These are phyloP conservation scores for Gulo gulo DNA, from an alignment of 2,113 vertebrate species.

Conservation along the genomic window DNA sequence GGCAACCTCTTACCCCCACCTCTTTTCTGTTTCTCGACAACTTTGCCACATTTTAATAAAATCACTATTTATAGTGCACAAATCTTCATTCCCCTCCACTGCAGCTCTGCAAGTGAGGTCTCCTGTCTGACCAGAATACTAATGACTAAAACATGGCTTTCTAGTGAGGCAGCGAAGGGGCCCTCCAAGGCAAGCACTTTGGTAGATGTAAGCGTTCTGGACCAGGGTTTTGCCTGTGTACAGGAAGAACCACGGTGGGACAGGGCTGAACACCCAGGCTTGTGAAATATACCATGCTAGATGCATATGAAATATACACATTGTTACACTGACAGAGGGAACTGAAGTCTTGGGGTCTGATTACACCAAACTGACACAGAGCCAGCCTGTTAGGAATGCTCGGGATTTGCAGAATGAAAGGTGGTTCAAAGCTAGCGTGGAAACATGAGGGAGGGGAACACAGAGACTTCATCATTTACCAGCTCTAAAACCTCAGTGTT, in stretches of 20 bases:
- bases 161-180: not conserved
- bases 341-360: not conserved
- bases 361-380: not conserved
- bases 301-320: not conserved
- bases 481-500: not conserved
- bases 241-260: not conserved
- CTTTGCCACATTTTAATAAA: conserved; percentile 73
- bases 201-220: not conserved
- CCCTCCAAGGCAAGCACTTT: not conserved
- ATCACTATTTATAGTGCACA: conserved; percentile 64
- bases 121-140: conserved; percentile 67
- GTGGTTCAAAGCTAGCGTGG: not conserved
- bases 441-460: no score
- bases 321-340: not conserved
- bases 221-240: not conserved
- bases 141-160: conserved; percentile 53
- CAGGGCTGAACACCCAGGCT: not conserved
- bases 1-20: conserved; percentile 47
- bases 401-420: not conserved
- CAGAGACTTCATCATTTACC: not conserved
- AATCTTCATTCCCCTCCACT: not conserved
- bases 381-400: not conserved
- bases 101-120: conserved; percentile 44
- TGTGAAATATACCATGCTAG: not conserved
- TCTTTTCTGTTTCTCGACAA: conserved; percentile 54